These are phyloP conservation scores for Oncopeltus fasciatus DNA, from an alignment of 1,140 invertebrate species.

Conservation along the genomic window DNA sequence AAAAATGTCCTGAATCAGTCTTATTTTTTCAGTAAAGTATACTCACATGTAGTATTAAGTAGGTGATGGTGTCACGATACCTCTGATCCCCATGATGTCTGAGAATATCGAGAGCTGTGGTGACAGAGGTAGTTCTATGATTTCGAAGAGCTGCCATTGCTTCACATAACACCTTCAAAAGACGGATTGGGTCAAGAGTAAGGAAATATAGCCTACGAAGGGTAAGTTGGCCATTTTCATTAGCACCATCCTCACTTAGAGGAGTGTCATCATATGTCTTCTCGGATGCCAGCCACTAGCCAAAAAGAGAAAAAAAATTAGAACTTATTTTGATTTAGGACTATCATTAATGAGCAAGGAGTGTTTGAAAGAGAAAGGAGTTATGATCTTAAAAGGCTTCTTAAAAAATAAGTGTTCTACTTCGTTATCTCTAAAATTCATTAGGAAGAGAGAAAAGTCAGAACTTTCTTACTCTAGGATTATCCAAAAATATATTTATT, in stretches of 20 bases:
- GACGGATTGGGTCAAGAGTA: constrained; percentile 61
- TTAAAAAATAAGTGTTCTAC: no score
- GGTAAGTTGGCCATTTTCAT: constrained; percentile 42
- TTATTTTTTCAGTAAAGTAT: no score
- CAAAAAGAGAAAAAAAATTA: not conserved
- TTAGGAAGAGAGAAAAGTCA: no score
- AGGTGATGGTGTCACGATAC: not conserved
- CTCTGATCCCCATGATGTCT: constrained; percentile 10
- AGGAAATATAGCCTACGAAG: constrained; percentile 63
- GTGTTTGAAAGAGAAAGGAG: no score
- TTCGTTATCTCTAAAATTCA: no score
- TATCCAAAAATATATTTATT: no score
- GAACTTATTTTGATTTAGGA: no score
- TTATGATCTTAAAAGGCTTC: no score
- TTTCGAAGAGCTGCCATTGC: constrained; percentile 31
- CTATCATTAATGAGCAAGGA: no score
- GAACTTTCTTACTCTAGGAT: no score
- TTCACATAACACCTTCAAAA: constrained; percentile 64
- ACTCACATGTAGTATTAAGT: not conserved
- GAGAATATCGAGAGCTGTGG: not conserved
- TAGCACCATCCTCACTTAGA: constrained; percentile 30
- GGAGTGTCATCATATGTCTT: constrained; percentile 24
- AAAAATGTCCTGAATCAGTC: no score
- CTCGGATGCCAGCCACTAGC: not conserved
- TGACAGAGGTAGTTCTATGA: not conserved